Conservation (phyloP, 35 echinoderm and acorn worm genomes). For the Ophioderma brevispina region DNA sequence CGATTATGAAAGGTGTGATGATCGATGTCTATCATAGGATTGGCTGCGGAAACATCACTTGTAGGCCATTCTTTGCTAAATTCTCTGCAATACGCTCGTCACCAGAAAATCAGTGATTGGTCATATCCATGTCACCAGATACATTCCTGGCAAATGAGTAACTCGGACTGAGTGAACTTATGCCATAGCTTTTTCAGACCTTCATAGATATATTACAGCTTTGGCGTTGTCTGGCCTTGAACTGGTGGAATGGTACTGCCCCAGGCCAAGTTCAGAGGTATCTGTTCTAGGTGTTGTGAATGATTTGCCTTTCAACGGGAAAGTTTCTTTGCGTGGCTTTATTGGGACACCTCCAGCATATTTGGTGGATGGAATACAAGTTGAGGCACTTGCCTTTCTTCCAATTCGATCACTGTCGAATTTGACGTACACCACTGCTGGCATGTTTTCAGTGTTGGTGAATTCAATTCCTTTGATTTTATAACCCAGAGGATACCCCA, state of each 20-base stretch:
- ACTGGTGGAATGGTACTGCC: constrained; percentile 35
- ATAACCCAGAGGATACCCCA: constrained; percentile 59
- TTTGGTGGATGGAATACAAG: not conserved
- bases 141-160: constrained; percentile 4
- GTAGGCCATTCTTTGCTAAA: not conserved
- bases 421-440: constrained; percentile 40
- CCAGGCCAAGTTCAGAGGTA: constrained; percentile 43
- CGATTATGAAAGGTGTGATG: not conserved
- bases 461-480: constrained; percentile 23
- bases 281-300: not conserved
- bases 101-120: not conserved
- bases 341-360: not conserved
- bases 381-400: not conserved
- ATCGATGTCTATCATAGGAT: not conserved
- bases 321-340: not conserved
- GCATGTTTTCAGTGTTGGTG: constrained; percentile 6
- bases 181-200: not conserved
- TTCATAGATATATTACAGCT: constrained; percentile 19
- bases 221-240: constrained; percentile 17
- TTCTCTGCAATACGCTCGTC: not conserved
- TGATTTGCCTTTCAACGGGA: not conserved
- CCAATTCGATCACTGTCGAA: constrained; percentile 59
- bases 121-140: not conserved
- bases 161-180: constrained; percentile 55
- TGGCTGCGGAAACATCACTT: not conserved